phyloP scores from a whole-genome alignment of 1,140 invertebrate genomes.

The Drosophila nikananu region DNA sequence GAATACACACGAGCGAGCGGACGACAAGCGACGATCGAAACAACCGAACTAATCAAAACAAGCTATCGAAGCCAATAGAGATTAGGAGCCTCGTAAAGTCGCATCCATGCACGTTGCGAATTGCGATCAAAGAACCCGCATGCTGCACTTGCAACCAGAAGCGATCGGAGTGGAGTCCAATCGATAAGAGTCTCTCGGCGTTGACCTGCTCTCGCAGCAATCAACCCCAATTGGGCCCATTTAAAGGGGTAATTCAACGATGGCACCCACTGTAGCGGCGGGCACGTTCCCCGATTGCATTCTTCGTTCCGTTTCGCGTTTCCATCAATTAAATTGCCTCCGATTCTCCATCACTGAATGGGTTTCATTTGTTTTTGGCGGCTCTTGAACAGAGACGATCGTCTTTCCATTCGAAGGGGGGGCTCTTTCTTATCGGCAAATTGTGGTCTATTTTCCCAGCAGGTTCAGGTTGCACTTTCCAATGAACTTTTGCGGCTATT shows the following conservation, averaged over 20 bases:
- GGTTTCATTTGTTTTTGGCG: conserved; percentile 28
- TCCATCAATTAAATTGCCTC: conserved; percentile 41
- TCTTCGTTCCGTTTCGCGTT: conserved; percentile 15
- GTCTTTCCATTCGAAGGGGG: conserved; percentile 52
- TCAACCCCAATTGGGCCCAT: conserved; percentile 17
- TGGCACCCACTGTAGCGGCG: conserved; percentile 31
- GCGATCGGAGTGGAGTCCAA: conserved; percentile 19
- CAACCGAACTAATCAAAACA: conserved; percentile 67
- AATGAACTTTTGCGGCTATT: conserved; percentile 72
- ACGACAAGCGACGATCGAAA: conserved; percentile 16
- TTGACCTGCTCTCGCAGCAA: conserved; percentile 1
- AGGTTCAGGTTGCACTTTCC: conserved; percentile 74
- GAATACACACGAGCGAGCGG: conserved; percentile 38
- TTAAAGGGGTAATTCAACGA: conserved; percentile 23
- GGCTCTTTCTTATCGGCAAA: conserved; percentile 68
- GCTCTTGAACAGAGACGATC: conserved; percentile 16
- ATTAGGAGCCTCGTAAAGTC: conserved; percentile 47
- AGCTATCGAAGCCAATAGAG: conserved; percentile 64
- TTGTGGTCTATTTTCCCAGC: conserved; percentile 72
- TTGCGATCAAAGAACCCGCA: conserved; percentile 40
- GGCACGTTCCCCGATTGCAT: conserved; percentile 34
- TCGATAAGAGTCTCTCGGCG: conserved; percentile 27
- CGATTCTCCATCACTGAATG: conserved; percentile 21
- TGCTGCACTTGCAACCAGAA: conserved; percentile 29
- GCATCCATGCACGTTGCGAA: conserved; percentile 32